phyloP scores from a whole-genome alignment of 1,140 invertebrate genomes.

The Leptestheria dahalacensis region DNA sequence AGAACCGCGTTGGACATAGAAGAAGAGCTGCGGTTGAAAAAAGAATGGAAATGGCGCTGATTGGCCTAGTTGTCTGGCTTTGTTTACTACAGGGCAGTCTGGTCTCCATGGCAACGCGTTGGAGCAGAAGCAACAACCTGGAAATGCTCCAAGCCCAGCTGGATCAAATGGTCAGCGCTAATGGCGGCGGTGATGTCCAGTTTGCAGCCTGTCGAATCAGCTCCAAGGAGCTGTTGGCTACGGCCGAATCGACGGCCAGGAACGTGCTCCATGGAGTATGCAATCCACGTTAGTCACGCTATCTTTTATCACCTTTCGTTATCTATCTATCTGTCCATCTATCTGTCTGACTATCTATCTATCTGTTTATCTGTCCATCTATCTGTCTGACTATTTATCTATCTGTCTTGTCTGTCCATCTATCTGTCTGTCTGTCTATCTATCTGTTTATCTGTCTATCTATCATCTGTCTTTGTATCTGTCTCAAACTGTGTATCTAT shows the following conservation, averaged over 20 bases:
- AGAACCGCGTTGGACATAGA: too few relatives aligned
- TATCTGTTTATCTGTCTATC: too few relatives aligned
- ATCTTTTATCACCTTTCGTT: too few relatives aligned
- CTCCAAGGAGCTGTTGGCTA: slow-evolving; percentile 30
- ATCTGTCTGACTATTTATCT: too few relatives aligned
- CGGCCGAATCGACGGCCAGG: slow-evolving; percentile 31
- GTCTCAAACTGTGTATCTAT: too few relatives aligned
- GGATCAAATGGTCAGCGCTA: background rate
- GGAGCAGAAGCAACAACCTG: background rate
- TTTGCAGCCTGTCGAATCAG: slow-evolving; percentile 30
- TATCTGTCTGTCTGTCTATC: too few relatives aligned
- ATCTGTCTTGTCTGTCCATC: too few relatives aligned
- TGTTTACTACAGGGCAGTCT: background rate
- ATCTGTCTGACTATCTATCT: too few relatives aligned
- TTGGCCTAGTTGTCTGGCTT: background rate
- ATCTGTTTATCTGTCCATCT: too few relatives aligned
- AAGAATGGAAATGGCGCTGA: background rate
- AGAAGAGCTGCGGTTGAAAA: background rate
- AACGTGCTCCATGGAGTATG: slow-evolving; percentile 32
- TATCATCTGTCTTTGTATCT: too few relatives aligned
- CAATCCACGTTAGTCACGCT: slow-evolving; percentile 27
- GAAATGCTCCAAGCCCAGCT: background rate
- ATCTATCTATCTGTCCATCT: too few relatives aligned
- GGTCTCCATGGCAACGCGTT: background rate
- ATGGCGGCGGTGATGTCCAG: slow-evolving; percentile 1